A percentile compares a stretch with the other conserved stretches of the same genome.
These are phyloP conservation scores for Pteropus alecto DNA, from an alignment of 2,113 vertebrate species.

Conservation along the genomic window DNA sequence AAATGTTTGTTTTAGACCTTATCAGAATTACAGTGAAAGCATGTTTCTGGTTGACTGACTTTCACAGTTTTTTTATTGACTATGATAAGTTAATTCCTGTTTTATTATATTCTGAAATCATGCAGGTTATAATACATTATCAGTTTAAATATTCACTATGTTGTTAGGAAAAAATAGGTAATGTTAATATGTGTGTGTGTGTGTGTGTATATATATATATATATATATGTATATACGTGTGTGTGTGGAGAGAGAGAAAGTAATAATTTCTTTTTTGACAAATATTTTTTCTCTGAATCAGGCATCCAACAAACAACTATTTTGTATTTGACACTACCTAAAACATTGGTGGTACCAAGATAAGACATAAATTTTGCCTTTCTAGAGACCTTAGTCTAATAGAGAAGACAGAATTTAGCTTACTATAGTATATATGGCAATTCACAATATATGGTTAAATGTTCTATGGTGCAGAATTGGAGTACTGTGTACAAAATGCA, in stretches of 20 bases:
- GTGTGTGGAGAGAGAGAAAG: not conserved
- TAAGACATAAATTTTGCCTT: not conserved
- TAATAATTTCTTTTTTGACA: not conserved
- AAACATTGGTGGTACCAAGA: not conserved
- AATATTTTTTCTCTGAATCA: not conserved
- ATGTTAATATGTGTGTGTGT: not conserved
- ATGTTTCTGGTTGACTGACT: conserved; percentile 26
- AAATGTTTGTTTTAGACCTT: not conserved
- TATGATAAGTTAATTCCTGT: not conserved
- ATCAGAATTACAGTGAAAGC: not conserved
- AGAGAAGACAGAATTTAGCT: not conserved
- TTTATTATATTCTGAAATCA: not conserved
- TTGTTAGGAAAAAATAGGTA: conserved; percentile 1
- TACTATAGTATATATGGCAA: not conserved
- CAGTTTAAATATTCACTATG: not conserved
- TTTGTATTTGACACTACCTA: not conserved
- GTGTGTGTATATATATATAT: not conserved
- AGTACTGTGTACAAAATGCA: not conserved
- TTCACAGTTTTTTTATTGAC: conserved; percentile 14
- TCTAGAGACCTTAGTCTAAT: not conserved
- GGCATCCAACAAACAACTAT: not conserved
- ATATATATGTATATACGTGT: not conserved
- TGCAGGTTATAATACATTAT: not conserved
- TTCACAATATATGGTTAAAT: not conserved
- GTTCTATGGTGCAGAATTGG: not conserved